A percentile compares a stretch with the other conserved stretches of the same genome.
These are phyloP conservation scores for Heliconius hermathena DNA, from an alignment of 1,140 invertebrate genomes.

Conservation along the genomic window DNA sequence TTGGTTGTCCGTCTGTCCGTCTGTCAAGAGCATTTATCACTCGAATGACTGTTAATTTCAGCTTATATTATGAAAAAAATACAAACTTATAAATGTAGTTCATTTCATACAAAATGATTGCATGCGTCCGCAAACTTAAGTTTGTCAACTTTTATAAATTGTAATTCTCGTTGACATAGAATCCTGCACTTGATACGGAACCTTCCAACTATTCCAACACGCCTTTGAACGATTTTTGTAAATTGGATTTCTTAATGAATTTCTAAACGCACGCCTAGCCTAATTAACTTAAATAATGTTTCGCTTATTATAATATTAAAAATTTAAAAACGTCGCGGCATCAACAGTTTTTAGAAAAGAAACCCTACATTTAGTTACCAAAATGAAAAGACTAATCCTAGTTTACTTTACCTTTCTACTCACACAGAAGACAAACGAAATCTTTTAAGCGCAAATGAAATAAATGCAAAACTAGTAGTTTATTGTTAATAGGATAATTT, in stretches of 20 bases:
- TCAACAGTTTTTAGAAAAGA: background rate
- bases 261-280: background rate
- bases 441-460: background rate
- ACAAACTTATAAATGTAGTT: no score
- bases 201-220: no score
- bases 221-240: background rate
- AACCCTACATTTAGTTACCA: background rate
- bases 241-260: background rate
- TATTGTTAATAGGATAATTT: slow-evolving; percentile 4
- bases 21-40: no score
- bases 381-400: background rate
- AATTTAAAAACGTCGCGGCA: background rate
- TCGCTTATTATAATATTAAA: background rate
- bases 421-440: background rate
- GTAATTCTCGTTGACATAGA: no score
- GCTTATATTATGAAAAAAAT: no score
- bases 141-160: no score
- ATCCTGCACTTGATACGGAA: no score
- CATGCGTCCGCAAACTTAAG: no score
- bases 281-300: background rate
- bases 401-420: background rate
- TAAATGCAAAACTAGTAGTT: background rate
- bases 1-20: no score
- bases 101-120: no score
- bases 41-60: no score